Evolutionary conservation across 2,888 invertebrate genomes (phyloP).

Genomic region (Sepioteuthis lessoniana): DNA sequence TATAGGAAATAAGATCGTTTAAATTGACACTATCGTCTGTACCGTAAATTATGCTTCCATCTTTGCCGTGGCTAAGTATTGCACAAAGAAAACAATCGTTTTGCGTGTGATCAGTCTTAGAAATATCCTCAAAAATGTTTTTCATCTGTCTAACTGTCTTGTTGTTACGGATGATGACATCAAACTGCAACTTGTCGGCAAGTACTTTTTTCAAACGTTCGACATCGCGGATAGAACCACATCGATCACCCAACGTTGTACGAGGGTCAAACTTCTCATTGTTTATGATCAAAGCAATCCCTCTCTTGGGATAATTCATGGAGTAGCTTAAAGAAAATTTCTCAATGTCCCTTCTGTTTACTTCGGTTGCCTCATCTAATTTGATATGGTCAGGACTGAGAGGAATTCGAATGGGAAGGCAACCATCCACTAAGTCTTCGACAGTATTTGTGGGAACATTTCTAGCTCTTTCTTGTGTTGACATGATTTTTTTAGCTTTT

Average conservation of each 20-base stretch:
- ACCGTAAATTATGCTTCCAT: slow-evolving; percentile 88
- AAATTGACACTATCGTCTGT: slow-evolving; percentile 78
- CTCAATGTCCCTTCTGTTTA: not conserved
- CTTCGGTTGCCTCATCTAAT: not conserved
- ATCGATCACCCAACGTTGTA: not conserved
- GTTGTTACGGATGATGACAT: not conserved
- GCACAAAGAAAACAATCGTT: slow-evolving; percentile 89
- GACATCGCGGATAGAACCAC: not conserved
- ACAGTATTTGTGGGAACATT: not conserved
- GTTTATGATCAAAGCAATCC: not conserved
- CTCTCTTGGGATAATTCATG: not conserved
- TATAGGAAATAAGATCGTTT: not conserved
- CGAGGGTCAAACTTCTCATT: not conserved
- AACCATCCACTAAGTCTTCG: not conserved
- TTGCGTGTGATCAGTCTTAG: slow-evolving; percentile 85
- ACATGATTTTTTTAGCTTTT: not conserved
- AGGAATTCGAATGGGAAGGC: not conserved
- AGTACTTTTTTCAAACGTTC: not conserved
- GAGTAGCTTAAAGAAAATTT: not conserved
- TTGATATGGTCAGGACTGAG: not conserved
- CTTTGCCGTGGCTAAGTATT: slow-evolving; percentile 92
- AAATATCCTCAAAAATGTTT: not conserved
- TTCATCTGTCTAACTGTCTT: not conserved
- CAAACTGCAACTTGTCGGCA: not conserved
- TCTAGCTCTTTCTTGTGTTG: not conserved